Evolutionary conservation across 2,113 vertebrate species (phyloP), one percentile per base, ranked within the genome.

Genomic region (Brienomyrus longianalis): DNA sequence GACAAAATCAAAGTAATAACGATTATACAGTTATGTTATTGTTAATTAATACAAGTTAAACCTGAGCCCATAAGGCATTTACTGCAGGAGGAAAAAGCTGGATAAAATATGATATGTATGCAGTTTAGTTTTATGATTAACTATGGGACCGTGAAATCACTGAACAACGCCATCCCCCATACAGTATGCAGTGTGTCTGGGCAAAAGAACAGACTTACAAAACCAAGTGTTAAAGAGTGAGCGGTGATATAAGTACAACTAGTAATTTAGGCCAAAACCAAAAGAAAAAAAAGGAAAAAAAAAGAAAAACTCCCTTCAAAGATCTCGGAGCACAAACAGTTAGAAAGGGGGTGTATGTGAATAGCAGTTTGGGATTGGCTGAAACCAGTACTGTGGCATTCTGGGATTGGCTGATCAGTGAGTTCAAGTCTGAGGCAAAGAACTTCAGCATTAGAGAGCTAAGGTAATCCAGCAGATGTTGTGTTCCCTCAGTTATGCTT

Each of bases 321-420:
- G 45, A 59, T 45, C 23, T 35, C 3, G 1, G 27, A 51, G 50
- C 43, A 86, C n/a, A 48, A 80, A 83, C 27, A 86, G 70, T 88
- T 39, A 48, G 39, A 39, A 70, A 83, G 59, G 90, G 90, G 90
- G 89, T 84, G 90, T 89, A 70, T 27, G 47, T 11, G 50, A 43
- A 85, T 66, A 88, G 62, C 45, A 11, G 70, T 17, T 80, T 59
- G 47, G 86, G 91, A 92, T 91, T 93, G 91, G 93, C 89, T 88
- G 45, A 91, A 31, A 83, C 15, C 39, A 83, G 54, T 51, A 85
- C 85, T 74, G 90, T 83, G 85, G 85, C 84, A 77, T 51, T 59
- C 50, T 43, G 51, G 66, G 51, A 83, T 85, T 87, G 80, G 62
- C 50, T 87, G 43, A 17, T 8, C 11, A 6, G 47, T 27, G 85